Percentiles rank a stretch among this genome's conserved stretches.
These are phyloP conservation scores for Belonocnema kinseyi DNA, from an alignment of 1,140 invertebrate genomes.

Conservation along the genomic window DNA sequence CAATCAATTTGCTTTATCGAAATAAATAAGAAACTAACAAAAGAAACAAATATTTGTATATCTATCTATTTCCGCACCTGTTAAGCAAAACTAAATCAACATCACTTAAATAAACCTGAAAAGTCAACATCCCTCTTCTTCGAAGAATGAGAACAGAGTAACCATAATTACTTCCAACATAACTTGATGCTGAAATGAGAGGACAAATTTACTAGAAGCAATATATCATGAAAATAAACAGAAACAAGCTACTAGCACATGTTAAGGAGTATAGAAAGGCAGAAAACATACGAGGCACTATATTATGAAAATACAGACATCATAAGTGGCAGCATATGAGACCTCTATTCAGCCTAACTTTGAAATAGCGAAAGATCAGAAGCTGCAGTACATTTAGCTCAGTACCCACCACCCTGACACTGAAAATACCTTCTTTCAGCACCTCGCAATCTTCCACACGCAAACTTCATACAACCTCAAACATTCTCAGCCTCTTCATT, in stretches of 20 bases:
- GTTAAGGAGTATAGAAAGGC: not conserved
- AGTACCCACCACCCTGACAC: not conserved
- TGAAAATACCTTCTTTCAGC: not conserved
- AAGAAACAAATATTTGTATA: too few species aligned
- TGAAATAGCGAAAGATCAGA: not conserved
- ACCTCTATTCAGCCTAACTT: not conserved
- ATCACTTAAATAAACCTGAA: too few species aligned
- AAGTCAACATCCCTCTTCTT: too few species aligned
- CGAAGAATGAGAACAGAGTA: too few species aligned
- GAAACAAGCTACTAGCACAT: not conserved
- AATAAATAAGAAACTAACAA: too few species aligned
- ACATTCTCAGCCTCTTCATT: not conserved
- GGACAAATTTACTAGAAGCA: not conserved
- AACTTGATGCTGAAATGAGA: not conserved
- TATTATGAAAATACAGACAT: not conserved
- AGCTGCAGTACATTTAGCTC: not conserved
- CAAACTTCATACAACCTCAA: not conserved
- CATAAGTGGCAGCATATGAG: not conserved
- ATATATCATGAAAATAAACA: conserved; percentile 7
- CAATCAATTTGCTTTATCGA: too few species aligned
- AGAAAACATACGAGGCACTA: too few species aligned
- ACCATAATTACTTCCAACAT: too few species aligned
- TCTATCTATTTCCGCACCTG: too few species aligned
- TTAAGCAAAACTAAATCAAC: too few species aligned
- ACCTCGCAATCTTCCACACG: too few species aligned